Evolutionary conservation across 2,113 vertebrate species (phyloP), one percentile per base, ranked within the genome.

Genomic region (Phodopus roborovskii): DNA sequence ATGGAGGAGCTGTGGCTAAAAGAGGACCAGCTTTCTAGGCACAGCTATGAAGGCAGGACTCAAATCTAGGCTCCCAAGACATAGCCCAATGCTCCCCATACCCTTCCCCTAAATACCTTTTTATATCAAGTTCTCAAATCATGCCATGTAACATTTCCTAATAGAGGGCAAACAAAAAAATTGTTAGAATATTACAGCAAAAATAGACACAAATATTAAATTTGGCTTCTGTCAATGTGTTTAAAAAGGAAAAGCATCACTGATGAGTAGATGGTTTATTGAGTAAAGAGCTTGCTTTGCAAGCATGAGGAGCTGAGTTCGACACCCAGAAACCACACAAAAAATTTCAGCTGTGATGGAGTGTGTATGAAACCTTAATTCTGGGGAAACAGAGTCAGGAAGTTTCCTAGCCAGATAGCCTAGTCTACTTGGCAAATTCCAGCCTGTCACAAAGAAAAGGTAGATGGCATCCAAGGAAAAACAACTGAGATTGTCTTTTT

Each of bases 91-190:
- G 11, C 7, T 74, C 39, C 58, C 12, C 28, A 36, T 4, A 66
- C 0, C 1, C 19, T 83, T 19, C 8, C 48, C 48, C 66, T 53
- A 45, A 64, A 45, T 56, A 77, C 2, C 7, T 0, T 0, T 3
- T 78, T 82, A 36, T 15, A 30, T 84, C 48, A 91, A 2, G 7
- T n/a, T 48, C 24, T 42, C 1, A 24, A 33, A 42, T 12, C 6
- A 26, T 22, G 26, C 16, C 60, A n/a, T 53, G 66, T 30, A 42
- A 68, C 70, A 50, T 85, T 70, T 20, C 36, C 28, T 79, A 56
- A 90, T 12, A 1, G 33, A 17, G 3, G 13, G 24, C 42, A 33
- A 90, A 87, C 11, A n/a, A 53, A 36, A 56, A 36, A 58, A n/a
- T 7, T 78, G 33, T 36, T 13, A 58, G n/a, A n/a, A 56, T 26